phyloP scores from a whole-genome alignment of 2,797 vertebrate species.

The Chelonia mydas region DNA sequence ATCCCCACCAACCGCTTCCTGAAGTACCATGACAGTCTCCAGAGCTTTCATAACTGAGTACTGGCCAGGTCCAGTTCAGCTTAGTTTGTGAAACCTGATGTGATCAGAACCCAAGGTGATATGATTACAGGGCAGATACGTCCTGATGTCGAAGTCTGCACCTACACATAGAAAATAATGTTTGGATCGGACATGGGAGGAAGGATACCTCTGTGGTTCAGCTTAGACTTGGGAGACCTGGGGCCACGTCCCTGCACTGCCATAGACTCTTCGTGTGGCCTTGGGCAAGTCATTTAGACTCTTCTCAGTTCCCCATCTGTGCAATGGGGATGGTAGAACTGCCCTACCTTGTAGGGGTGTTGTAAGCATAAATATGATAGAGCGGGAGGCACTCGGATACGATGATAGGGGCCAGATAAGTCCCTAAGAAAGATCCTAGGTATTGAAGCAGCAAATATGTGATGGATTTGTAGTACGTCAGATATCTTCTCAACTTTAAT shows the following conservation, averaged over 20 bases:
- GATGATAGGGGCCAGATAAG: neutral
- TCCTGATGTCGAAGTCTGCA: neutral
- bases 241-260: neutral
- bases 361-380: neutral
- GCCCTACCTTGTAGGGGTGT: rapidly evolving
- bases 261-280: neutral
- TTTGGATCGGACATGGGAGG: rapidly evolving
- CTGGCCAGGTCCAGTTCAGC: neutral
- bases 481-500: neutral
- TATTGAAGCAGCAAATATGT: neutral
- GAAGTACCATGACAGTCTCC: neutral
- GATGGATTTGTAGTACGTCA: neutral
- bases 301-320: rapidly evolving
- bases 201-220: neutral
- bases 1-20: neutral
- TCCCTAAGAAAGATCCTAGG: neutral
- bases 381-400: neutral
- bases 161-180: neutral
- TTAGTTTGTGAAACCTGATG: neutral
- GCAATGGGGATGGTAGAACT: neutral
- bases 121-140: neutral
- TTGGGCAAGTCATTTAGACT: neutral
- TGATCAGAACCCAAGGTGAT: rapidly evolving
- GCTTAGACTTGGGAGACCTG: neutral
- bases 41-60: neutral